Conservation (phyloP, 2,797 vertebrate genomes). For the Anabas testudineus region DNA sequence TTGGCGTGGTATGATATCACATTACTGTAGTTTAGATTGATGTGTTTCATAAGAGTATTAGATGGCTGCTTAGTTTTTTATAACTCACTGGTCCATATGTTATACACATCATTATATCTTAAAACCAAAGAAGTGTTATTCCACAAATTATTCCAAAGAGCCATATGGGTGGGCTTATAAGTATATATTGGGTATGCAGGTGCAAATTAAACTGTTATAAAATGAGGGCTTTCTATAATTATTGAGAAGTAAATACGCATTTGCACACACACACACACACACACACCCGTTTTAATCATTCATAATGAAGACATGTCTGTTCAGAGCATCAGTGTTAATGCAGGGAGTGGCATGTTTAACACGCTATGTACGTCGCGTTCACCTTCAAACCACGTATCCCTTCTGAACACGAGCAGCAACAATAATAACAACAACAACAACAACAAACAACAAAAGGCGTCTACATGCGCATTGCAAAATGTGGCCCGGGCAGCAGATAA, state of each 20-base stretch:
- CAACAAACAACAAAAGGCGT: background rate
- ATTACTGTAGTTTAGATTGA: background rate
- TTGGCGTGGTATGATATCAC: background rate
- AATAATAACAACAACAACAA: background rate
- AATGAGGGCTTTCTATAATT: background rate
- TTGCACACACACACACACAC: background rate
- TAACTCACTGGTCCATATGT: slow-evolving; percentile 12
- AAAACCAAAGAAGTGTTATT: background rate
- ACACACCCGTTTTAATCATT: slow-evolving; percentile 53
- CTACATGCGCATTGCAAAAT: slow-evolving; percentile 30
- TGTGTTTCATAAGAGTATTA: slow-evolving; percentile 1
- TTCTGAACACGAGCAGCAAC: background rate
- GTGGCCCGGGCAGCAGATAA: slow-evolving; percentile 25
- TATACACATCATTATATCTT: background rate
- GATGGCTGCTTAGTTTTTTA: background rate
- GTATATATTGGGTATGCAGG: background rate
- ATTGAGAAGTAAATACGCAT: background rate
- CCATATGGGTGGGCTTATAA: background rate
- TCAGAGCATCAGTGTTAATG: slow-evolving; percentile 76
- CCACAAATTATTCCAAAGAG: slow-evolving; percentile 9
- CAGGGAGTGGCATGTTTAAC: slow-evolving; percentile 88
- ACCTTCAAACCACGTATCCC: slow-evolving; percentile 43
- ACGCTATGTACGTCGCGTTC: slow-evolving; percentile 63
- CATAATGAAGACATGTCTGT: slow-evolving; percentile 59
- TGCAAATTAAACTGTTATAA: slow-evolving; percentile 4